Base-by-base conservation (phyloP, 2,113 vertebrate genomes). In the Carassius carassius region DNA sequence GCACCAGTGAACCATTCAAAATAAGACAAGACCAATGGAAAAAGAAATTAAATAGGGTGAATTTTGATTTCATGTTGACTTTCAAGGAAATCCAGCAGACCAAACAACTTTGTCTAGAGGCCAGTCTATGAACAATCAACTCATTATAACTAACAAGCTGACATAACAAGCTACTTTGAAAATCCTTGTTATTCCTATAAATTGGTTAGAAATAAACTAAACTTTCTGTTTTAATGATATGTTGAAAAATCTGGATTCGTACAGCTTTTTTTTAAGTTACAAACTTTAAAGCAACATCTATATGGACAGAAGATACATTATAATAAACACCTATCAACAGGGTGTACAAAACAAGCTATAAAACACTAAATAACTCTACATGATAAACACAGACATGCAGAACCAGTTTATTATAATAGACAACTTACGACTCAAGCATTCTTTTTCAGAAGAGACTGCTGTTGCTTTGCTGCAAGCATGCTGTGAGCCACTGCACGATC, bases 341-440 rank as follows among this genome's bases (percentile, higher is more conserved):
- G 21, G 21, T 73, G 37, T 73, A 81, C 65, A 51, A 41, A 32
- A 51, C 60, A 82, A 78, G 58, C 72, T 32, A 37, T 25, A n/a
- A 78, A 72, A 56, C 41, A 54, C 35, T 35, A 16, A 35, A 84
- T 58, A 56, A 51, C 75, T 41, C 77, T 41, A 69, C 60, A 81
- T 32, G 78, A 84, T 29, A 49, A 69, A 77, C 65, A 85, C 76
- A 77, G 10, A 35, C 47, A 76, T 84, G 75, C 51, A 88, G 49
- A 79, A 69, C 4, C 7, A 10, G 9, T 21, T 3, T 76, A 77
- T 84, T 78, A 81, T 72, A 84, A 84, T 62, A 62, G 80, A 81
- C 41, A 86, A 89, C 88, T 89, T 89, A 89, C 88, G 84, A 69
- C 84, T 89, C 56, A 19, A 89, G 79, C 88, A 89, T 89, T n/a